Conservation (phyloP, 2,113 vertebrate species). For the Synchiropus splendidus region DNA sequence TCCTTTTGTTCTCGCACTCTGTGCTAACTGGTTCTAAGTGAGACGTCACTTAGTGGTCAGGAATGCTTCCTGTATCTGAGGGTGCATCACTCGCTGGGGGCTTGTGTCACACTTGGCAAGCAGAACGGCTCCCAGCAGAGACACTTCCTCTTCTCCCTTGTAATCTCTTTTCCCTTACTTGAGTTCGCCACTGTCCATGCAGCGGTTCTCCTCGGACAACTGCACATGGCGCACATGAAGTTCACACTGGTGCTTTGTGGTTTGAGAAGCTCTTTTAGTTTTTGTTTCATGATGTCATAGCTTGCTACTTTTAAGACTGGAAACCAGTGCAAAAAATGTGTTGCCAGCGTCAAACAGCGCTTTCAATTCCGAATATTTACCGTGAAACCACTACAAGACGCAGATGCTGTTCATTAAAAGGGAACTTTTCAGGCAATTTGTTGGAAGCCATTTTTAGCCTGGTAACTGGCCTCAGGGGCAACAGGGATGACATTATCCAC, state of each 20-base stretch:
- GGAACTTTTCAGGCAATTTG: slow-evolving; percentile 30
- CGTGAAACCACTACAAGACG: slow-evolving; percentile 17
- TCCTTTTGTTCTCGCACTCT: slow-evolving; percentile 24
- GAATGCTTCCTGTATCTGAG: slow-evolving; percentile 35
- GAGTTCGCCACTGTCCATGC: slow-evolving; percentile 34
- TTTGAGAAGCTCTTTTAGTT: slow-evolving; percentile 15
- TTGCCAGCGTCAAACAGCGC: too few species aligned
- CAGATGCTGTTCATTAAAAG: slow-evolving; percentile 19
- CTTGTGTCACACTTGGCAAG: slow-evolving; percentile 22
- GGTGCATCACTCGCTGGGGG: slow-evolving; percentile 21
- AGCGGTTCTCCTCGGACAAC: slow-evolving; percentile 7
- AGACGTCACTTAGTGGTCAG: slow-evolving; percentile 16
- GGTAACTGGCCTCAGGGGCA: slow-evolving; percentile 38
- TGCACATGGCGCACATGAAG: too few species aligned
- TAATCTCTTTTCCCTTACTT: slow-evolving; percentile 7
- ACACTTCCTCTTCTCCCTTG: slow-evolving; percentile 17
- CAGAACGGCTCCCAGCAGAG: slow-evolving; percentile 12
- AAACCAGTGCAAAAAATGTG: background rate
- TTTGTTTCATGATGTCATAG: background rate
- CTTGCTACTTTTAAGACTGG: slow-evolving; percentile 1
- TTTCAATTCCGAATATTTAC: slow-evolving; percentile 27
- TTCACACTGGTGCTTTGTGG: background rate
- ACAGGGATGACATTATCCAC: slow-evolving; percentile 59
- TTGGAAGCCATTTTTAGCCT: slow-evolving; percentile 51
- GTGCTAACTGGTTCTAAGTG: slow-evolving; percentile 30